Conservation (phyloP, 1,140 invertebrate genomes). For the Drosophila aff. region DNA sequence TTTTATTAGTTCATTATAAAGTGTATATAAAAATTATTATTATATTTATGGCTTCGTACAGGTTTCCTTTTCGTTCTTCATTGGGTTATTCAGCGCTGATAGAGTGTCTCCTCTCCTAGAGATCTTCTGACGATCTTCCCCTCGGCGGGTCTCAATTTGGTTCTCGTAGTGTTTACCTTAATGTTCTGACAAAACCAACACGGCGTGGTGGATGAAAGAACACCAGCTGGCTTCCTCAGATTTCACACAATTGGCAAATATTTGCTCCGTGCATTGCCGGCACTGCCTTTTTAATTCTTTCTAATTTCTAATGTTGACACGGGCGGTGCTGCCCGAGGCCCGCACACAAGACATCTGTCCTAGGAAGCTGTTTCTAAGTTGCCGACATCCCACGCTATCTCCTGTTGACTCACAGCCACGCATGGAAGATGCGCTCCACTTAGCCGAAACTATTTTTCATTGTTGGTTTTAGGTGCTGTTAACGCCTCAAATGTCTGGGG, state of each 20-base stretch:
- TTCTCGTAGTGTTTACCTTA: conserved; percentile 34
- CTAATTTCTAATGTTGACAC: conserved; percentile 75
- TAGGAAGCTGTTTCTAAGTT: conserved; percentile 28
- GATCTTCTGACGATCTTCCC: conserved; percentile 7
- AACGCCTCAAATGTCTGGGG: conserved; percentile 12
- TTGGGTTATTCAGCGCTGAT: not conserved
- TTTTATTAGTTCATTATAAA: too few relatives aligned
- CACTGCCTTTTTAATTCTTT: conserved; percentile 74
- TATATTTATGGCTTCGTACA: not conserved
- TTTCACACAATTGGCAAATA: conserved; percentile 69
- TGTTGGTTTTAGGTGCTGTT: conserved; percentile 50
- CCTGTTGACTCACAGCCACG: conserved; percentile 64
- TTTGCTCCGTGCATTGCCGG: conserved; percentile 60
- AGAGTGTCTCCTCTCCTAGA: not conserved
- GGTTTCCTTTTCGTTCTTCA: not conserved
- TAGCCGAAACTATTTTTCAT: conserved; percentile 34
- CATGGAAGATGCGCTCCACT: conserved; percentile 49
- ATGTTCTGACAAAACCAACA: conserved; percentile 23
- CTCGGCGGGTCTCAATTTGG: conserved; percentile 24
- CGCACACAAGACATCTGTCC: conserved; percentile 34
- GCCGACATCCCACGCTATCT: conserved; percentile 59
- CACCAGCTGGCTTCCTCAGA: conserved; percentile 54
- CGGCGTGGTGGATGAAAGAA: conserved; percentile 34
- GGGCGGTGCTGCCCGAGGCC: conserved; percentile 18
- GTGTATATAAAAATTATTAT: too few relatives aligned